A percentile compares a stretch with the other conserved stretches of the same genome.
Evolutionary conservation across 2,888 invertebrate species (phyloP).

Genomic region (Chloroclysta siterata): DNA sequence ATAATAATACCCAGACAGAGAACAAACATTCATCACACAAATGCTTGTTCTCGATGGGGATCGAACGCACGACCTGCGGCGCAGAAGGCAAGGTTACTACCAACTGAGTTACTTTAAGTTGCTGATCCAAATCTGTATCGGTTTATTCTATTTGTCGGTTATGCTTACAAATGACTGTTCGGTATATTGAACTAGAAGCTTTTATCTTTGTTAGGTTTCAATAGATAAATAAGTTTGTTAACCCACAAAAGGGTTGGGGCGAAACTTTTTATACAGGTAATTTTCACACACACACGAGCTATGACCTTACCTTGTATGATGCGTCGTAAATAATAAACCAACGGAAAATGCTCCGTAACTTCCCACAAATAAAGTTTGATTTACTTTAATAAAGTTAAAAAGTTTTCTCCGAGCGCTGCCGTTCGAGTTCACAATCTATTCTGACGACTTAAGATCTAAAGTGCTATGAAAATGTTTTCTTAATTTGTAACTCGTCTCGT

Average conservation of each 20-base stretch:
- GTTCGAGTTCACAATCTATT: slow-evolving; percentile 20
- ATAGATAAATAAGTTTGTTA: neutral
- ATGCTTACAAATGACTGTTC: no score
- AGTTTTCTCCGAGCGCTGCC: slow-evolving; percentile 14
- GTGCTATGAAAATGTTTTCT: slow-evolving; percentile 18
- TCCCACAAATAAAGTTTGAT: slow-evolving; percentile 33
- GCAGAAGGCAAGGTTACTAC: no score
- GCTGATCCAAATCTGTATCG: no score
- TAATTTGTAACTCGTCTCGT: slow-evolving; percentile 29
- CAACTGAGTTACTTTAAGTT: no score
- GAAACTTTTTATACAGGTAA: slow-evolving; percentile 5
- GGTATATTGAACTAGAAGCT: no score
- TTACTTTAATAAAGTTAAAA: slow-evolving; percentile 30
- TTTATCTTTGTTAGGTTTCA: neutral
- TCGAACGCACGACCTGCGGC: no score
- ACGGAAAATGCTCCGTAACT: slow-evolving; percentile 28
- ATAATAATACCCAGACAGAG: no score
- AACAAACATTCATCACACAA: no score
- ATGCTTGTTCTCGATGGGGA: no score
- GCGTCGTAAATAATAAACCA: slow-evolving; percentile 23
- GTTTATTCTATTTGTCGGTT: no score
- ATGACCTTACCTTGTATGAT: slow-evolving; percentile 22
- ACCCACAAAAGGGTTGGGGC: neutral
- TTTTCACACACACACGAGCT: slow-evolving; percentile 8
- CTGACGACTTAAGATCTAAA: slow-evolving; percentile 16